Conservation (phyloP, 2,797 vertebrate species). For the Dicrostonyx torquatus region DNA sequence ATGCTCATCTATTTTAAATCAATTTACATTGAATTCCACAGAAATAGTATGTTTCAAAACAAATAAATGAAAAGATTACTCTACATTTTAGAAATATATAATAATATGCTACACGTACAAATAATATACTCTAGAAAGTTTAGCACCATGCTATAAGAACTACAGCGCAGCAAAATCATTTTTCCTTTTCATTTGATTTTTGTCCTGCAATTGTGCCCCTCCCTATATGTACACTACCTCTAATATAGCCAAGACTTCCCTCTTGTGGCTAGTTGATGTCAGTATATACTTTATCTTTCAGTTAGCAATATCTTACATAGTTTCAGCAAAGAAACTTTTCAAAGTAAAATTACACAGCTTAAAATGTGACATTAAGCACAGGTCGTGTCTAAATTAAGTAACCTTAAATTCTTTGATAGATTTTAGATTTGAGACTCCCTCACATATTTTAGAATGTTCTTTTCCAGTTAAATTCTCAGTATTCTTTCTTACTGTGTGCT, state of each 20-base stretch:
- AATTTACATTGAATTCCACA: constrained; percentile 45
- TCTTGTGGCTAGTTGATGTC: constrained; percentile 80
- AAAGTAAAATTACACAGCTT: not conserved
- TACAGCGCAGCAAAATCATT: not conserved
- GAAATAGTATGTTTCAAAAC: constrained; percentile 10
- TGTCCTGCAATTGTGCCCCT: constrained; percentile 61
- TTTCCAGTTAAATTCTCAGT: not conserved
- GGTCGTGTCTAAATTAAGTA: not conserved
- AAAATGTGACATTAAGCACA: not conserved
- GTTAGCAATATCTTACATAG: constrained; percentile 54
- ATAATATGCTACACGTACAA: not conserved
- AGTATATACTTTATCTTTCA: constrained; percentile 68
- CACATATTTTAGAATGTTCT: not conserved
- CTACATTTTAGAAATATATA: constrained; percentile 24
- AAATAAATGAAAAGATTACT: constrained; percentile 48
- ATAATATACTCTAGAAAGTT: constrained; percentile 12
- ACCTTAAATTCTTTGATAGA: constrained; percentile 18
- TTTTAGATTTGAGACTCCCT: not conserved
- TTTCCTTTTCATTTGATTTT: not conserved
- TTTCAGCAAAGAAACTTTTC: constrained; percentile 37
- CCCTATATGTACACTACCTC: constrained; percentile 58
- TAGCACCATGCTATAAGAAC: not conserved
- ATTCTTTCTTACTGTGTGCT: not conserved
- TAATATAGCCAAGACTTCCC: constrained; percentile 81
- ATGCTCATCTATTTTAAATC: not conserved